Percentiles rank a stretch among this genome's conserved stretches.
phyloP scores from a whole-genome alignment of 1,140 invertebrate species.

The Condylostylus longicornis region DNA sequence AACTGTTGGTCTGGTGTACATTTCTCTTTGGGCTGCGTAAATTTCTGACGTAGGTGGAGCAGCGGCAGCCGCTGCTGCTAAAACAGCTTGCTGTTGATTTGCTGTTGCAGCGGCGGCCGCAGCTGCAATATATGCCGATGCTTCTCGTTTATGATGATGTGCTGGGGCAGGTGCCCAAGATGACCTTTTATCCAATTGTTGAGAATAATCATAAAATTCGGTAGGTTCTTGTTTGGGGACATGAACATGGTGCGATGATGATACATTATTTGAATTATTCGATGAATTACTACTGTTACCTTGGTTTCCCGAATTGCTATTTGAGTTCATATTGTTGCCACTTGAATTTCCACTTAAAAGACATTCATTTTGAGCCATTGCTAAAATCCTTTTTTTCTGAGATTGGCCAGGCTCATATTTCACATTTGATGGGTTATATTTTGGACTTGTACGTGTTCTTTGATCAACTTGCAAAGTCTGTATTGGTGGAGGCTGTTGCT shows the following conservation, averaged over 20 bases:
- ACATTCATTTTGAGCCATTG: slow-evolving; percentile 69
- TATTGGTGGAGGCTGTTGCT: slow-evolving; percentile 14
- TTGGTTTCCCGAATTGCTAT: slow-evolving; percentile 8
- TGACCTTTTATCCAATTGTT: slow-evolving; percentile 12
- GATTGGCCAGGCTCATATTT: slow-evolving; percentile 45
- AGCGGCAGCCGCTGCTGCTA: no score
- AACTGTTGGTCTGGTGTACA: slow-evolving; percentile 43
- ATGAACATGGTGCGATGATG: slow-evolving; percentile 10
- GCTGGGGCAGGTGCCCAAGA: slow-evolving; percentile 7
- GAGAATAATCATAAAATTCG: slow-evolving; percentile 23
- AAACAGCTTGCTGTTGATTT: slow-evolving; percentile 36
- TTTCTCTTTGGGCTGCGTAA: slow-evolving; percentile 39
- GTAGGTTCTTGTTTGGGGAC: slow-evolving; percentile 29
- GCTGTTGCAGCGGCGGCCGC: slow-evolving; percentile 29
- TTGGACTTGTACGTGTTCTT: slow-evolving; percentile 7
- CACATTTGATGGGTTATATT: slow-evolving; percentile 14
- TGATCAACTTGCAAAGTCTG: slow-evolving; percentile 17
- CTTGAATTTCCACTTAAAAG: slow-evolving; percentile 30
- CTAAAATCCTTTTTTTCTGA: slow-evolving; percentile 75
- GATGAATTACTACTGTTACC: slow-evolving; percentile 9
- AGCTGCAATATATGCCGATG: slow-evolving; percentile 7
- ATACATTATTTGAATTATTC: neutral
- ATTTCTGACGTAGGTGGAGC: no score
- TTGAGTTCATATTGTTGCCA: neutral
- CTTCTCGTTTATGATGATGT: slow-evolving; percentile 7